Base-by-base conservation (phyloP, 2,888 invertebrate genomes). In the Eupithecia subumbrata region DNA sequence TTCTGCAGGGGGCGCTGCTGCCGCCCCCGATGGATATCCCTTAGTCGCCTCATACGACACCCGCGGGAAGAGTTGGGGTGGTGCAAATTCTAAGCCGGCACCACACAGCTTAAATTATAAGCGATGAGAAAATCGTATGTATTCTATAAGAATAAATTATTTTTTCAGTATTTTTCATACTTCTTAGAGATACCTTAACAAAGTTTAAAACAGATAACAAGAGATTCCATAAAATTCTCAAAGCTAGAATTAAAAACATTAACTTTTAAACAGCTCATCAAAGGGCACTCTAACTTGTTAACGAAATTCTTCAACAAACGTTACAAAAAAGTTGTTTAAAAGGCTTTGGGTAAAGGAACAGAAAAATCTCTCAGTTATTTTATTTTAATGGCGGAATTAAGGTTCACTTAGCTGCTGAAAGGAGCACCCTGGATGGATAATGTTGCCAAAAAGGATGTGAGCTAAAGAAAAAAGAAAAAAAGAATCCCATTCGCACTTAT, bases 191-290 rank as follows among this genome's bases (percentile, higher is more conserved):
- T 56, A 56, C 12, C 25, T 70, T 66, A 70, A 43, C 40, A 40
- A 67, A 69, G 63, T 74, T 71, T 69, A 69, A 72, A 66, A 34
- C 25, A 45, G 67, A 69, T 71, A 67, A 71, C 56, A 63, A 74
- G 45, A 22, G 12, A 56, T 66, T 56, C 56, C 40, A 30, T 70
- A 45, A 30, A 69, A 73, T 30, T 68, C 69, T 68, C 68, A 14
- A 71, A 76, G 60, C 14, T 37, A 63, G 76, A 73, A 75, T 67
- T 70, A 69, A 75, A 74, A 74, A 45, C 34, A 69, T 69, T 37
- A 76, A 71, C 75, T 76, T 76, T 69, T 69, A 71, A 76, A 73
- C 72, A 76, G 71, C 76, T 78, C 78, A 71, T 79, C 76, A 80
- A 79, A 78, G 68, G 69, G 72, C 77, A 69, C 72, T 74, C 69